Base-by-base conservation (phyloP, 2,113 vertebrate genomes). In the Platycercus adscitus region DNA sequence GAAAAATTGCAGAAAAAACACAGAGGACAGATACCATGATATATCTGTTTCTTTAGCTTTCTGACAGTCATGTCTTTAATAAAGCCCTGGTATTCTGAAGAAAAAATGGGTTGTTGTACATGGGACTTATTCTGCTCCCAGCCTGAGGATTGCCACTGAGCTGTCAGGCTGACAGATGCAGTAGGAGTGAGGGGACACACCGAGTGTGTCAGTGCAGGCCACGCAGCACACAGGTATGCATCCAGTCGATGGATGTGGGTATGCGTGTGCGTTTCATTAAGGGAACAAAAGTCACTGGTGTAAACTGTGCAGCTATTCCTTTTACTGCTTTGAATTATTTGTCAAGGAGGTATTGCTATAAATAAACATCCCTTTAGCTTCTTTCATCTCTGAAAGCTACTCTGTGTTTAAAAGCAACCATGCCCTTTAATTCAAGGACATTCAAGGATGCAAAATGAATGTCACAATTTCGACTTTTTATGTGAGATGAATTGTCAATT, bases 351-450 rank as follows among this genome's bases (percentile, higher is more conserved):
- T 81, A 71, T 49, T 88, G 44, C 77, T 91, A 61, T 58, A 93
- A 76, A 93, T 93, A 93, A 95, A 81, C 37, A 85, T 61, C 56
- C 65, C 49, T 86, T 79, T 78, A 65, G 53, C 52, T 88, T 91
- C 65, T 79, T 88, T 88, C 47, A 33, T 60, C 81, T 93, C 70
- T 68, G 81, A 72, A 90, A 91, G 58, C 65, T 85, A 58, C 35
- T 86, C 84, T 49, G 46, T 96, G 70, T 92, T 94, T 77, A 78
- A 83, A 96, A 82, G 46, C 55, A 93, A 55, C 63, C 66, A 14
- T 87, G 80, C 63, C 77, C 56, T 95, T 95, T 90, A 86, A 86
- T 71, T 95, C 61, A 93, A 93, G 91, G 81, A 78, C 89, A 68
- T 89, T 73, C 55, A 63, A 50, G 43, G 85, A 70, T 94, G 69